Evolutionary conservation across 2,888 invertebrate species (phyloP), one percentile per base, ranked within the genome.

Genomic region (Cremastobaeus sp.): DNA sequence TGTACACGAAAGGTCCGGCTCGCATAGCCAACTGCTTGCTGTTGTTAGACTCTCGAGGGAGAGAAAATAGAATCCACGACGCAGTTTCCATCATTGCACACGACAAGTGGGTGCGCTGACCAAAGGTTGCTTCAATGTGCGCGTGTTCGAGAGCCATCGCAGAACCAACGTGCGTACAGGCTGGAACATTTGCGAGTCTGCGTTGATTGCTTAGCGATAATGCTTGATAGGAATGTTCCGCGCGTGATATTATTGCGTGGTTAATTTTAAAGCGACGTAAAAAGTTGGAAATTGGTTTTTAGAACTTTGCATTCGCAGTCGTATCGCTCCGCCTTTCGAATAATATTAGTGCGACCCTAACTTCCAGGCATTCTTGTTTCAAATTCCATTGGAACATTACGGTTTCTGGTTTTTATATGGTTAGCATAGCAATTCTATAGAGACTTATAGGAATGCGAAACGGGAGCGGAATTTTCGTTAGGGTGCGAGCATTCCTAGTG

Each of bases 51-150:
- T 81, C 84, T 82, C 83, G 76, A 75, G 84, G 83, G 83, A 85
- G 84, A 83, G 86, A 86, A 86, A 86, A 86, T 86, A 86, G 86
- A 86, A 86, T 86, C 84, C 85, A 83, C 85, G 83, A 85, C 85
- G 85, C 82, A 85, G 85, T 86, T 86, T 85, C 86, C 84, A 86
- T 86, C 86, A 85, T 85, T 84, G 81, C 77, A 71, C 76, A 79
- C 77, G 81, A 83, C 83, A 82, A 82, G 81, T 82, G 79, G 81
- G 77, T 77, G 78, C 73, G 71, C 74, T 65, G 77, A 59, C 74
- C 74, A 75, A 78, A 78, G 78, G 57, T 50, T 69, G 25, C 8
- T 8, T 25, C 5, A 25, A n/a, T 35, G 32, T 18, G 1, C 11
- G 73, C 65, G 76, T 78, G 43, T 8, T 76, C 41, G 25, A 25